Evolutionary conservation across 2,113 vertebrate genomes (phyloP).

Genomic region (Dunckerocampus dactyliophorus): DNA sequence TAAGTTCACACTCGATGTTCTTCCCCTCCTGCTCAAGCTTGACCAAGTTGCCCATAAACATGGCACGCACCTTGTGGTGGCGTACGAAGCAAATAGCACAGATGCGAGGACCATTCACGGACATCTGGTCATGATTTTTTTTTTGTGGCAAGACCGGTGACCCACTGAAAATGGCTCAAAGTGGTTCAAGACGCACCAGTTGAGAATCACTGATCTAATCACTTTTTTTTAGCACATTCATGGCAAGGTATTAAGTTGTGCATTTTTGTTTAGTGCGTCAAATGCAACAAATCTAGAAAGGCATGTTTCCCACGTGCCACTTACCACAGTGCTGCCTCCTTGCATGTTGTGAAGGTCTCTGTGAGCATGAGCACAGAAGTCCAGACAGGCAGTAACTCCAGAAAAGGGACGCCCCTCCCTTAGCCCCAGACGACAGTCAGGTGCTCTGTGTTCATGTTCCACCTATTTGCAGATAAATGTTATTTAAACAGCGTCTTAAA

Average conservation of each 20-base stretch:
- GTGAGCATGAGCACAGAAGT: conserved; percentile 96
- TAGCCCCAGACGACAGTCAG: conserved; percentile 87
- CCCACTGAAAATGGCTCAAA: too few relatives aligned
- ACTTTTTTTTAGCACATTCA: background rate
- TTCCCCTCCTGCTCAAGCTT: too few relatives aligned
- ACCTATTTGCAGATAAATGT: conserved; percentile 69
- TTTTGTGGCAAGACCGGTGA: too few relatives aligned
- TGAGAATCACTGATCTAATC: too few relatives aligned
- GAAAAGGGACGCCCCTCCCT: conserved; percentile 95
- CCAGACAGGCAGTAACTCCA: conserved; percentile 94
- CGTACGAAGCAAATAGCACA: too few relatives aligned
- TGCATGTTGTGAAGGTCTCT: conserved; percentile 97
- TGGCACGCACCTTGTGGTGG: too few relatives aligned
- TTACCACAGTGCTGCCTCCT: conserved; percentile 93
- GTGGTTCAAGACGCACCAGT: too few relatives aligned
- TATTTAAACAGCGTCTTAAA: background rate
- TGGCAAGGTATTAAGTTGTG: background rate
- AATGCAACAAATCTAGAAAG: conserved; percentile 5
- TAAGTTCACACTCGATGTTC: too few relatives aligned
- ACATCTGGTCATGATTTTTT: too few relatives aligned
- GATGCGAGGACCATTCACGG: too few relatives aligned
- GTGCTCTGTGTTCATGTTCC: conserved; percentile 88
- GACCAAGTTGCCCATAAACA: too few relatives aligned
- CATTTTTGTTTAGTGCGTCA: background rate
- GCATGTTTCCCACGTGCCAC: conserved; percentile 27